Percentiles rank a stretch among this genome's conserved stretches.
Conservation (phyloP, 2,113 vertebrate species). For the Eupsittula cactorum region DNA sequence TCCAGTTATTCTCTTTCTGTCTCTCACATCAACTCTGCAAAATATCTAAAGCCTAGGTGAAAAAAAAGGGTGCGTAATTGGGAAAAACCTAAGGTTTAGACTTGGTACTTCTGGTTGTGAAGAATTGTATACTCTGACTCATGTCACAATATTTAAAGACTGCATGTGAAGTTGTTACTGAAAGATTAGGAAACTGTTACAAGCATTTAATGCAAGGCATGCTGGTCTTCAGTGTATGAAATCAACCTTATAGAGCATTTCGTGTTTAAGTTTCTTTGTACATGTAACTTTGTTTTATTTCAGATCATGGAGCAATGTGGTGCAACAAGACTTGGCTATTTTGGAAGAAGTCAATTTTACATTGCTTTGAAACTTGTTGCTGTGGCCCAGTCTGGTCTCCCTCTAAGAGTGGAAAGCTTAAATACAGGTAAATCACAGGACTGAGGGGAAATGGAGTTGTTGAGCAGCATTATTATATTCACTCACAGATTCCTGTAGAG, state of each 20-base stretch:
- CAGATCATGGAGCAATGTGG: constrained; percentile 96
- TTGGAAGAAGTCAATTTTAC: constrained; percentile 98
- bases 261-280: not conserved
- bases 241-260: not conserved
- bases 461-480: not conserved
- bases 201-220: not conserved
- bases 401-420: constrained; percentile 94
- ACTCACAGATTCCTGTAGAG: not conserved
- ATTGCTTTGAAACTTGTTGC: constrained; percentile 98
- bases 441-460: accelerated
- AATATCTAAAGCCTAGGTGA: not conserved
- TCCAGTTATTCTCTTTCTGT: not conserved
- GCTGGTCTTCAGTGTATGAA: not conserved
- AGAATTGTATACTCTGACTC: not conserved
- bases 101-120: not conserved
- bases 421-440: constrained; percentile 87
- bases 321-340: constrained; percentile 95
- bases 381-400: constrained; percentile 94
- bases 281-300: constrained; percentile 51
- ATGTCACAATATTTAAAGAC: not conserved
- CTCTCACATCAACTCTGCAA: not conserved
- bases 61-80: not conserved
- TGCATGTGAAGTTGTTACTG: not conserved
- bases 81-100: not conserved
- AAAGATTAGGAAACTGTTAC: not conserved